Evolutionary conservation across 2,113 vertebrate genomes (phyloP).

Genomic region (Theristicus caerulescens): DNA sequence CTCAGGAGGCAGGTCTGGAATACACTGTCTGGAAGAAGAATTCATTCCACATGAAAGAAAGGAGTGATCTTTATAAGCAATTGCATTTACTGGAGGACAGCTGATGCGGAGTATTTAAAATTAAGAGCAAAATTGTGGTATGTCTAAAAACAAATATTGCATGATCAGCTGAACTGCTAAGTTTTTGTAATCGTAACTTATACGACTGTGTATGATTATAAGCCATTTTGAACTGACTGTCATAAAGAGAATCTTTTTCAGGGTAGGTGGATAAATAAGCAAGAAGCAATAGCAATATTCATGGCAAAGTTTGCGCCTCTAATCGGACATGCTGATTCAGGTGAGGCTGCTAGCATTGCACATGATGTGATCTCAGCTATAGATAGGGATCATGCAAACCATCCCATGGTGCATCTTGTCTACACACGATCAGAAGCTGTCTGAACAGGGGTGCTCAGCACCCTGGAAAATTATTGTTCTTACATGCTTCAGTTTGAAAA

Average conservation of each 20-base stretch:
- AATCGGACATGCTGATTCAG: neutral
- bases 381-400: neutral
- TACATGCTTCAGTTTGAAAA: neutral
- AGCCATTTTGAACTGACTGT: neutral
- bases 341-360: neutral
- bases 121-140: neutral
- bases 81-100: neutral
- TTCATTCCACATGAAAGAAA: neutral
- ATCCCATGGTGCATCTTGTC: neutral
- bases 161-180: neutral
- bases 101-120: neutral
- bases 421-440: neutral
- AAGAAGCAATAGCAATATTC: neutral
- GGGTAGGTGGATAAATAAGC: neutral
- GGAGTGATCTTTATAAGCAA: neutral
- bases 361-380: neutral
- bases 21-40: neutral
- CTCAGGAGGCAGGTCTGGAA: neutral
- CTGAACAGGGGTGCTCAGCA: neutral
- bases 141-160: neutral
- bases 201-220: neutral
- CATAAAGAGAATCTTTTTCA: neutral
- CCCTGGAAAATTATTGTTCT: neutral
- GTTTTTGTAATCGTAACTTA: neutral
- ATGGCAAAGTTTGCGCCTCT: neutral